phyloP scores from a whole-genome alignment of 2,888 invertebrate species.

The Cinara cedri region DNA sequence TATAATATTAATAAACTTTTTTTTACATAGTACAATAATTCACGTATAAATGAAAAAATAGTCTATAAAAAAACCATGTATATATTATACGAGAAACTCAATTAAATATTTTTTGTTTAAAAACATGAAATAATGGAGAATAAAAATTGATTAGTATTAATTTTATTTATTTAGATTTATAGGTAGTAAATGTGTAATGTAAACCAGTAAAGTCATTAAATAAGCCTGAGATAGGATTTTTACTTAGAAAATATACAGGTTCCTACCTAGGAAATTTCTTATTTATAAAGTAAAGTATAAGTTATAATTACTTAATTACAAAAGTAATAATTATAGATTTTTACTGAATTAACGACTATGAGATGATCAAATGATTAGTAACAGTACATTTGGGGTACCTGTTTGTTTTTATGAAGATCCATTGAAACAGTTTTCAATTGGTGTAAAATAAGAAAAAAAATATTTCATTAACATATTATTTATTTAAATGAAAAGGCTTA shows the following conservation, averaged over 20 bases:
- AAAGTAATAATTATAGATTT: no score
- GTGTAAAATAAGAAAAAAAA: no score
- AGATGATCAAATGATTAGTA: no score
- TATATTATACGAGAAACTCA: not conserved
- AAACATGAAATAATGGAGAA: not conserved
- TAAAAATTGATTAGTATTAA: not conserved
- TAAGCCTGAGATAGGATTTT: not conserved
- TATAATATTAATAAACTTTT: not conserved
- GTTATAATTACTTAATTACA: no score
- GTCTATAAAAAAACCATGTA: not conserved
- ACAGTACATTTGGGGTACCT: no score
- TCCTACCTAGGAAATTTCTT: no score
- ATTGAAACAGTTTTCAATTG: no score
- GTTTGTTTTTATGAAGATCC: no score
- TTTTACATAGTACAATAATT: not conserved
- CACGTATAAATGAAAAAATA: not conserved
- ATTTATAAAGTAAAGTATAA: no score
- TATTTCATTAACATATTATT: no score
- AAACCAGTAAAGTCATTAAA: not conserved
- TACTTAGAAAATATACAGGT: not conserved
- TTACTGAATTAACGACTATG: no score
- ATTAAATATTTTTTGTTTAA: constrained; percentile 13
- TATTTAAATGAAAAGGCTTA: not conserved
- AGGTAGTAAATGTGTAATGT: not conserved
- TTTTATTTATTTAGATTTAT: no score